These are phyloP conservation scores for Triplophysa dalaica DNA, from an alignment of 2,113 vertebrate species.

Conservation along the genomic window DNA sequence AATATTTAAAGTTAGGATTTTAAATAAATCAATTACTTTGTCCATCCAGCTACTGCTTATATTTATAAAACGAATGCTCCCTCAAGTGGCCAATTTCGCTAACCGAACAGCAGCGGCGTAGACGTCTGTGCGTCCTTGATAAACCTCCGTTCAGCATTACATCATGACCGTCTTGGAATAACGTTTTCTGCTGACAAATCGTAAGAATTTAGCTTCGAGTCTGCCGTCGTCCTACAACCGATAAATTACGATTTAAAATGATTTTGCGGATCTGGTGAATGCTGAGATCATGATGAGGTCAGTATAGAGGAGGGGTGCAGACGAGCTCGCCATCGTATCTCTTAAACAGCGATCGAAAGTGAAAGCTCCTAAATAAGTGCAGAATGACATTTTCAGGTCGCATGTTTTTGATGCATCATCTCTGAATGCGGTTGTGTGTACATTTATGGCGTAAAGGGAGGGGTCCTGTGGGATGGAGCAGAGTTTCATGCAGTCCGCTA, in stretches of 20 bases:
- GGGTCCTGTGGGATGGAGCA: constrained; percentile 77
- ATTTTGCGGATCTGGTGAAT: constrained; percentile 34
- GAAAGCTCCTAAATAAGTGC: constrained; percentile 1
- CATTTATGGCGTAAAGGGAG: constrained; percentile 39
- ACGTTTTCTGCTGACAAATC: not conserved
- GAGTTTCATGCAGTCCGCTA: constrained; percentile 77
- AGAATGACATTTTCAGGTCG: constrained; percentile 18
- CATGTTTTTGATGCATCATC: not conserved
- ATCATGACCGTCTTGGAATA: not conserved
- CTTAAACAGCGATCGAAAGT: not conserved
- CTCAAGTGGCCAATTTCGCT: not conserved
- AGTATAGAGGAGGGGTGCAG: constrained; percentile 52
- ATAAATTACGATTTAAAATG: not conserved
- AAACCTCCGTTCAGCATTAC: not conserved
- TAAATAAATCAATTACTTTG: too few relatives aligned
- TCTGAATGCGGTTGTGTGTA: constrained; percentile 32
- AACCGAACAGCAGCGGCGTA: not conserved
- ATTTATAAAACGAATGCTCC: not conserved
- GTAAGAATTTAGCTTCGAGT: not conserved
- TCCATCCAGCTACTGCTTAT: too few relatives aligned
- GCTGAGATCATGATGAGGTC: constrained; percentile 59
- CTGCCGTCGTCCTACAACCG: not conserved
- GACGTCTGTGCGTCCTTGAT: constrained; percentile 26
- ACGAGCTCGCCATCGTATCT: not conserved
- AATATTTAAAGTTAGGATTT: too few relatives aligned